phyloP scores from a whole-genome alignment of 2,888 invertebrate species.

The Dasysyrphus albostriatus region DNA sequence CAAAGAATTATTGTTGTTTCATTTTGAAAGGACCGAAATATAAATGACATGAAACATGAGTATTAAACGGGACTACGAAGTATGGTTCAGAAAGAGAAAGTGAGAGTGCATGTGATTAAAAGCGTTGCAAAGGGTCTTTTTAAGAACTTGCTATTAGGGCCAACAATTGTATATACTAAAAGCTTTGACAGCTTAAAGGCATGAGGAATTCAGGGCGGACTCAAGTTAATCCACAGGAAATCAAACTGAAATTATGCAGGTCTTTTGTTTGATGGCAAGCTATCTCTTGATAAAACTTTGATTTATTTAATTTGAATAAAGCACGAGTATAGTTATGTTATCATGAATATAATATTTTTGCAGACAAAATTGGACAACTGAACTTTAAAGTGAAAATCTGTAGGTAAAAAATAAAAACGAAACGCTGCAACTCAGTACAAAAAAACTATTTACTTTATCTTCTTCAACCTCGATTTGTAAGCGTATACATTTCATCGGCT shows the following conservation, averaged over 20 bases:
- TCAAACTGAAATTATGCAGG: background rate
- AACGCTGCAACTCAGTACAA: no score
- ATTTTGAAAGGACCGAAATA: background rate
- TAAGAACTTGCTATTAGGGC: background rate
- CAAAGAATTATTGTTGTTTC: background rate
- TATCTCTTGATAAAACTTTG: no score
- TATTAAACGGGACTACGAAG: background rate
- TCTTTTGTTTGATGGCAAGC: background rate
- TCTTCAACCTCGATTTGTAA: no score
- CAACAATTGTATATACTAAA: slow-evolving; percentile 25
- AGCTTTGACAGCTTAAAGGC: slow-evolving; percentile 15
- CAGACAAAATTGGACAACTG: no score
- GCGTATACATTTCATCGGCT: no score
- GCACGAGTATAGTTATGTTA: no score
- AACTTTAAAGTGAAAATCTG: no score
- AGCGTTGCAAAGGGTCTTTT: background rate
- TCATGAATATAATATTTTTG: no score
- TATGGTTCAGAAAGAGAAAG: no score
- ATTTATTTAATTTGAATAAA: no score
- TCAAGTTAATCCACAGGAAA: background rate
- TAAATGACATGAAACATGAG: slow-evolving; percentile 5
- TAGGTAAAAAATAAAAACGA: no score
- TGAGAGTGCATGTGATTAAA: background rate
- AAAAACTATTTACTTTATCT: no score
- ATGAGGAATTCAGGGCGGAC: background rate